Evolutionary conservation across 1,140 invertebrate genomes (phyloP).

Genomic region (Psix sp.): DNA sequence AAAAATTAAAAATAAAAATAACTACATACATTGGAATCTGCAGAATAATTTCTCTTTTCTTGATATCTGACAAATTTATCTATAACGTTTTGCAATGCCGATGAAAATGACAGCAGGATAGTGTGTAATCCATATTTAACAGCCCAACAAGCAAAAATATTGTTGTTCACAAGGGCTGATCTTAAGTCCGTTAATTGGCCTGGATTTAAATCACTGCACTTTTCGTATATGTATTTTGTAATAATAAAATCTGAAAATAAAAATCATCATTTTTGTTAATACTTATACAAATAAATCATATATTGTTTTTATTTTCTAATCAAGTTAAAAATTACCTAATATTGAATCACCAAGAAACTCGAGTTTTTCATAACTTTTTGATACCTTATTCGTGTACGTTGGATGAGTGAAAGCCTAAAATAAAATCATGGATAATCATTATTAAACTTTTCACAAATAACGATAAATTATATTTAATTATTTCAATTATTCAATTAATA

Average conservation of each 20-base stretch:
- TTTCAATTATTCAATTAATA: too few species aligned
- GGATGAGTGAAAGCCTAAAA: constrained; percentile 95
- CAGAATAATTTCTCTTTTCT: constrained; percentile 81
- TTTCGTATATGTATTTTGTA: constrained; percentile 91
- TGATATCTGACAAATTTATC: constrained; percentile 88
- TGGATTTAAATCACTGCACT: constrained; percentile 81
- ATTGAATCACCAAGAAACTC: constrained; percentile 98
- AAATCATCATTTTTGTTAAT: too few species aligned
- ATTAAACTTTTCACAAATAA: too few species aligned
- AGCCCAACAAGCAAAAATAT: constrained; percentile 92
- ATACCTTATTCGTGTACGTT: constrained; percentile 90
- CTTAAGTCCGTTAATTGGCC: constrained; percentile 94
- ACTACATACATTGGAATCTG: constrained; percentile 78
- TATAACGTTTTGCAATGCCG: constrained; percentile 82
- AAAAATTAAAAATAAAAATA: too few species aligned
- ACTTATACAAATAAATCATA: too few species aligned
- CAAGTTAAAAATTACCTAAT: constrained; percentile 76
- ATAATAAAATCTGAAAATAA: constrained; percentile 90
- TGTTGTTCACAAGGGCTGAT: constrained; percentile 96
- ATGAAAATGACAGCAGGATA: constrained; percentile 82
- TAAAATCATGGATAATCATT: constrained; percentile 8
- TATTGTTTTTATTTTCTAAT: constrained; percentile 5
- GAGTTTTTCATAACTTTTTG: constrained; percentile 94
- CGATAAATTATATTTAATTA: too few species aligned
- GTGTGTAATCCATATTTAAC: constrained; percentile 91